Evolutionary conservation across 2,113 vertebrate genomes (phyloP).

Genomic region (Epinephelus fuscoguttatus): DNA sequence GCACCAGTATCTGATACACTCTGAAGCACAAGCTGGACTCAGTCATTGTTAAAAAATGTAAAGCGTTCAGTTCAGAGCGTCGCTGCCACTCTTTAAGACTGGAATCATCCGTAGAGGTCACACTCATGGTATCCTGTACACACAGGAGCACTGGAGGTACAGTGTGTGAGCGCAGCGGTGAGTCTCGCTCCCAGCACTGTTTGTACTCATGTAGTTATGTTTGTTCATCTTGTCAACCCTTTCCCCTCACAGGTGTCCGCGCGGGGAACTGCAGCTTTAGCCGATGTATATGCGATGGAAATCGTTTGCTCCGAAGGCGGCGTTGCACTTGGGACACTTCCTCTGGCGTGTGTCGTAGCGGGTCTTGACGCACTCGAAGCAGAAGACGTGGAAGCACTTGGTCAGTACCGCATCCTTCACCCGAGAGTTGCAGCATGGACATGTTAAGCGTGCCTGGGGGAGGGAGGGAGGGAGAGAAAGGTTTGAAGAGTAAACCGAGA

Average conservation of each 20-base stretch:
- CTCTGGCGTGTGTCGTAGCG: conserved; percentile 97
- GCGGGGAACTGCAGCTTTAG: conserved; percentile 67
- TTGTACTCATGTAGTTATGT: neutral
- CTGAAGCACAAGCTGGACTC: conserved; percentile 31
- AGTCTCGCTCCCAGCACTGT: conserved; percentile 39
- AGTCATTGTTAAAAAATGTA: conserved; percentile 31
- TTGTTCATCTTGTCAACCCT: neutral
- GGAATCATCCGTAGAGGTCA: conserved; percentile 21
- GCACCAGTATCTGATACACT: conserved; percentile 14
- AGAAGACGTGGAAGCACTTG: conserved; percentile 98
- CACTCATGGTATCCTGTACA: conserved; percentile 7
- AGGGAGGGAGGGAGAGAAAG: conserved; percentile 9
- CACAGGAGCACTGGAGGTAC: conserved; percentile 12
- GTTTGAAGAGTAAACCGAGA: conserved; percentile 33
- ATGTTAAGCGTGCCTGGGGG: conserved; percentile 92
- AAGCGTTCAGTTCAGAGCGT: conserved; percentile 40
- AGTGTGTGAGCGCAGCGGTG: conserved; percentile 8
- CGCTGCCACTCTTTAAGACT: neutral
- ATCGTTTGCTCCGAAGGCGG: conserved; percentile 96
- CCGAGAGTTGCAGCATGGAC: conserved; percentile 96
- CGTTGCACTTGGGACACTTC: conserved; percentile 98
- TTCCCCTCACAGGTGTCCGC: neutral
- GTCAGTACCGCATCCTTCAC: conserved; percentile 97
- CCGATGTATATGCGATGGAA: conserved; percentile 98
- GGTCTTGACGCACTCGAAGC: conserved; percentile 96